Percentiles rank a stretch among this genome's conserved stretches.
These are phyloP conservation scores for Cataglyphis albicans DNA, from an alignment of 2,888 invertebrate species.

Conservation along the genomic window DNA sequence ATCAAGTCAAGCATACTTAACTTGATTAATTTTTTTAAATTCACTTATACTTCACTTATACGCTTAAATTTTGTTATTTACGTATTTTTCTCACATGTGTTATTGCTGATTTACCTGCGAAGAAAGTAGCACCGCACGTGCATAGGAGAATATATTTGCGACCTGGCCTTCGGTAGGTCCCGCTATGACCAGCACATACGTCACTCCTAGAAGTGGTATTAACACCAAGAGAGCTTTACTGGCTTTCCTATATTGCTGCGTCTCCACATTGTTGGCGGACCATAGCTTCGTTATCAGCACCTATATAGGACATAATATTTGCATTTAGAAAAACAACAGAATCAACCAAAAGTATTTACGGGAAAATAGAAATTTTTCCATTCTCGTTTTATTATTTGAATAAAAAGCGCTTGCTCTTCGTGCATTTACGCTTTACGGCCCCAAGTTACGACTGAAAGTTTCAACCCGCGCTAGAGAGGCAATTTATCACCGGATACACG, in stretches of 20 bases:
- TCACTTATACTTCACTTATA: background rate
- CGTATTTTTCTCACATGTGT: background rate
- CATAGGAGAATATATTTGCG: conserved; percentile 92
- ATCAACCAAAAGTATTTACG: background rate
- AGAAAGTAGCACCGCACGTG: conserved; percentile 93
- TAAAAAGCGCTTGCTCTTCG: background rate
- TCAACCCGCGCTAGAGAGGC: background rate
- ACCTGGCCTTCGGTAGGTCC: conserved; percentile 93
- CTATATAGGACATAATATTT: conserved; percentile 85
- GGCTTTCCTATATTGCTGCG: conserved; percentile 96
- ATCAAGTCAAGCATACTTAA: background rate
- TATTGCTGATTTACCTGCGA: conserved; percentile 90
- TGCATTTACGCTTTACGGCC: background rate
- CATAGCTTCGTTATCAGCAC: conserved; percentile 97
- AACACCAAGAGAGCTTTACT: conserved; percentile 96
- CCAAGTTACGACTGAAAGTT: conserved; percentile 11
- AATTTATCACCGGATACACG: background rate
- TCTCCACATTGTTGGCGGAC: conserved; percentile 95
- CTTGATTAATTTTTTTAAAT: background rate
- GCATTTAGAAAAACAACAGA: background rate
- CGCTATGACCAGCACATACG: conserved; percentile 94
- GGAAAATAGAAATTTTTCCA: conserved; percentile 7
- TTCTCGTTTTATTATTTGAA: background rate
- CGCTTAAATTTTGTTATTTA: background rate
- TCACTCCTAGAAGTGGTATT: conserved; percentile 97